Evolutionary conservation across 2,113 vertebrate genomes (phyloP).

Genomic region (Spea multiplicata): DNA sequence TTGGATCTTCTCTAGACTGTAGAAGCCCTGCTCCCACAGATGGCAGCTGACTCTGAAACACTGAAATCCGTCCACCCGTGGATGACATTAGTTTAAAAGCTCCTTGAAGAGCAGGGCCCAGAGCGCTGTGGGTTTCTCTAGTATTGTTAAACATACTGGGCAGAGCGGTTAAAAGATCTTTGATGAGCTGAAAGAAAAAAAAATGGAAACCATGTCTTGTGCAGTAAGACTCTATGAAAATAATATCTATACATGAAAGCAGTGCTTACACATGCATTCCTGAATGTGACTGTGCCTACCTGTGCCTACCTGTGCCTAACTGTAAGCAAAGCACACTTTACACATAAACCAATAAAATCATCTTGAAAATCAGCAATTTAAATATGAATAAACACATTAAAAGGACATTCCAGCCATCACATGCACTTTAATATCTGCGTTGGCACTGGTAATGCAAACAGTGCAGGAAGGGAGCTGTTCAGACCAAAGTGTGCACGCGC

Average conservation of each 20-base stretch:
- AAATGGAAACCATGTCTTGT: constrained; percentile 28
- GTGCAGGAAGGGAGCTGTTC: constrained; percentile 24
- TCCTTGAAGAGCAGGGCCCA: constrained; percentile 92
- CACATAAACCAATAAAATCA: too few species aligned
- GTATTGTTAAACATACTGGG: constrained; percentile 88
- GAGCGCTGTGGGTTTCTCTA: constrained; percentile 87
- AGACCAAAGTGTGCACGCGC: not conserved
- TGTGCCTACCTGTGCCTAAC: too few species aligned
- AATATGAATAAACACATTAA: too few species aligned
- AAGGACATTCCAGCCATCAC: too few species aligned
- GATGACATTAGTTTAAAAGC: constrained; percentile 94
- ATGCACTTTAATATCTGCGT: too few species aligned
- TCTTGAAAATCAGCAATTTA: too few species aligned
- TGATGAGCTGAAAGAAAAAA: constrained; percentile 81
- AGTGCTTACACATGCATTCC: too few species aligned
- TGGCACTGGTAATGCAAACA: too few species aligned
- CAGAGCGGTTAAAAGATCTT: constrained; percentile 80
- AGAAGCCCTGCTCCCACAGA: constrained; percentile 83
- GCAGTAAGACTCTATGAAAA: not conserved
- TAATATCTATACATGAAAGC: too few species aligned
- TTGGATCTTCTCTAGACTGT: constrained; percentile 93
- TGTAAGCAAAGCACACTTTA: too few species aligned
- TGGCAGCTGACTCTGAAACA: constrained; percentile 93
- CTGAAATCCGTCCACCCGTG: constrained; percentile 88
- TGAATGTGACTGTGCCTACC: too few species aligned